Evolutionary conservation across 1,140 invertebrate species (phyloP).

Genomic region (Drosophila kurseongensis): DNA sequence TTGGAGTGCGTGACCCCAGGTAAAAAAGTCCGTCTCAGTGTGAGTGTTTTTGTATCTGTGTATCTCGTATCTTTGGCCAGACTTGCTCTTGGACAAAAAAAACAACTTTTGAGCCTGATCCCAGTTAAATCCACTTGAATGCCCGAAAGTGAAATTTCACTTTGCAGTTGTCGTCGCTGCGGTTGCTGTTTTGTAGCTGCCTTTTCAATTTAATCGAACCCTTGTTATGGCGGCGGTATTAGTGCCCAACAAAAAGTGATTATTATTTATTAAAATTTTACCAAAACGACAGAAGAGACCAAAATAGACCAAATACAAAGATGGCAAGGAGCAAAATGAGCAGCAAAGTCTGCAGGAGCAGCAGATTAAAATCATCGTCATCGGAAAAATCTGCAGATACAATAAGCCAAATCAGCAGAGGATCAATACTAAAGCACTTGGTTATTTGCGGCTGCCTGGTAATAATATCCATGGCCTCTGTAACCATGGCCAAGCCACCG

Average conservation of each 20-base stretch:
- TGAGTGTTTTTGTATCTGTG: background rate
- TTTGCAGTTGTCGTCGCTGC: slow-evolving; percentile 37
- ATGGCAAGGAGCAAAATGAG: slow-evolving; percentile 6
- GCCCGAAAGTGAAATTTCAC: slow-evolving; percentile 75
- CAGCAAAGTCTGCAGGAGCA: slow-evolving; percentile 8
- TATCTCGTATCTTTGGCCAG: slow-evolving; percentile 19
- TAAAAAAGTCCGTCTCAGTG: background rate
- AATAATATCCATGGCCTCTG: slow-evolving; percentile 23
- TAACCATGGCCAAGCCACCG: slow-evolving; percentile 53
- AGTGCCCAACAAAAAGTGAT: background rate
- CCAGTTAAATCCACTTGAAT: slow-evolving; percentile 58
- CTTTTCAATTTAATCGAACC: slow-evolving; percentile 37
- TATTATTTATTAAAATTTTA: slow-evolving; percentile 23
- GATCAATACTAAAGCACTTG: slow-evolving; percentile 24
- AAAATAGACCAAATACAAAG: background rate
- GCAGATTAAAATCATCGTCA: background rate
- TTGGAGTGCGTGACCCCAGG: slow-evolving; percentile 73
- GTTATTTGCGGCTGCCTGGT: slow-evolving; percentile 16
- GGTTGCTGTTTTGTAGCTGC: slow-evolving; percentile 20
- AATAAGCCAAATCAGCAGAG: slow-evolving; percentile 4
- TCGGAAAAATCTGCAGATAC: slow-evolving; percentile 3
- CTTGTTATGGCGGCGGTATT: background rate
- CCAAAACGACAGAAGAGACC: slow-evolving; percentile 9
- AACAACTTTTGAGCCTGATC: slow-evolving; percentile 13
- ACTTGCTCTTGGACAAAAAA: slow-evolving; percentile 42